These are phyloP conservation scores for Pocillopora grandis DNA, from an alignment of 92 coral and sea anemone species.

Conservation along the genomic window DNA sequence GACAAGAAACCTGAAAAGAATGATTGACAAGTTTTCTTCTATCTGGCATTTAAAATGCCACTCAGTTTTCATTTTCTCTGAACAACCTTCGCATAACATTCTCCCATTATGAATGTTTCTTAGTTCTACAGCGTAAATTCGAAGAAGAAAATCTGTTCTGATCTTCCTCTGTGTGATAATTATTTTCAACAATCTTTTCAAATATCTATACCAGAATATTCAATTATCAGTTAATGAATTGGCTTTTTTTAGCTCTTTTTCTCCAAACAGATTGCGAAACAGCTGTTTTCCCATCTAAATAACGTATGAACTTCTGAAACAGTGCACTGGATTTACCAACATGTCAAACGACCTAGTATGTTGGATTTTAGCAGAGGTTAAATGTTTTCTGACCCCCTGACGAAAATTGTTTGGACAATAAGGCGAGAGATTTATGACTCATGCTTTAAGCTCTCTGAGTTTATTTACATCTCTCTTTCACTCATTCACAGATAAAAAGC, in stretches of 20 bases:
- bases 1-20: too few species aligned
- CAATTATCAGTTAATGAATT: too few species aligned
- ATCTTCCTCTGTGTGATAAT: not conserved
- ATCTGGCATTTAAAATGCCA: not conserved
- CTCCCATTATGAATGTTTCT: not conserved
- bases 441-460: not conserved
- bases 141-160: not conserved
- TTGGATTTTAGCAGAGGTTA: not conserved
- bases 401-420: conserved; percentile 9
- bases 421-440: conserved; percentile 30
- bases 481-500: conserved; percentile 25
- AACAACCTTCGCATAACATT: not conserved
- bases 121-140: not conserved
- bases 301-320: too few species aligned
- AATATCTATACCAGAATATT: too few species aligned
- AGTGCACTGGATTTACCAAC: not conserved
- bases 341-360: not conserved
- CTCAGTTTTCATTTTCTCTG: not conserved
- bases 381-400: not conserved
- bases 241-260: too few species aligned
- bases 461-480: conserved; percentile 32
- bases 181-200: too few species aligned
- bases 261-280: too few species aligned
- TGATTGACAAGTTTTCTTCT: too few species aligned
- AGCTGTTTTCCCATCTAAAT: too few species aligned